Conservation (phyloP, 2,797 vertebrate species). For the Tachyglossus aculeatus region DNA sequence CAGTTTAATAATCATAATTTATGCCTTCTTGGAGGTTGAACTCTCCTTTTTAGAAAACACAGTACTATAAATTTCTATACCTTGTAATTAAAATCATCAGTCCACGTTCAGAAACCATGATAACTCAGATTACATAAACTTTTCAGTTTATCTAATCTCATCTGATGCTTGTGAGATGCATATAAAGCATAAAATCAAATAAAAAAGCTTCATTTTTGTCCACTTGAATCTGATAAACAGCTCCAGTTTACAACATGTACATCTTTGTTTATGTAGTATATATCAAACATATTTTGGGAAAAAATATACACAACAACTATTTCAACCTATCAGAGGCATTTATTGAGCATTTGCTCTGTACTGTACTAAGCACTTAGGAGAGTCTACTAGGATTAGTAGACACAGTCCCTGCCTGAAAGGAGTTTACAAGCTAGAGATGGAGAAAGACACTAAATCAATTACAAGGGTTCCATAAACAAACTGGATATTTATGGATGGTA, state of each 20-base stretch:
- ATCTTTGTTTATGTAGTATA: background rate
- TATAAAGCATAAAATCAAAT: constrained; percentile 42
- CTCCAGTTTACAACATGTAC: constrained; percentile 18
- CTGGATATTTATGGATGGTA: no score
- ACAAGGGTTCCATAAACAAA: no score
- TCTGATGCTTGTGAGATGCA: constrained; percentile 43
- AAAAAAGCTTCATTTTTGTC: constrained; percentile 21
- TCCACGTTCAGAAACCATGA: background rate
- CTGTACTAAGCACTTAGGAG: no score
- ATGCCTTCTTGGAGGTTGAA: constrained; percentile 52
- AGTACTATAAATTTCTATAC: background rate
- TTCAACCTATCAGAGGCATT: no score
- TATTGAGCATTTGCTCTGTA: no score
- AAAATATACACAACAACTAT: background rate
- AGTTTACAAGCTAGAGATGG: no score
- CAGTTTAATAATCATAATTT: constrained; percentile 51
- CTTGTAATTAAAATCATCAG: background rate
- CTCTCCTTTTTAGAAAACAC: constrained; percentile 2
- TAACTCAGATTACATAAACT: constrained; percentile 1
- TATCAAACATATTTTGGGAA: constrained; percentile 12
- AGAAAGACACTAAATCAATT: no score
- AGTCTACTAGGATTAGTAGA: no score
- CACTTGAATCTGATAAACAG: constrained; percentile 29
- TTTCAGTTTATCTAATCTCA: constrained; percentile 41
- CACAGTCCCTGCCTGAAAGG: no score